Percentiles rank a stretch among this genome's conserved stretches.
Conservation (phyloP, 2,797 vertebrate species). For the Halcyon chelicuti region DNA sequence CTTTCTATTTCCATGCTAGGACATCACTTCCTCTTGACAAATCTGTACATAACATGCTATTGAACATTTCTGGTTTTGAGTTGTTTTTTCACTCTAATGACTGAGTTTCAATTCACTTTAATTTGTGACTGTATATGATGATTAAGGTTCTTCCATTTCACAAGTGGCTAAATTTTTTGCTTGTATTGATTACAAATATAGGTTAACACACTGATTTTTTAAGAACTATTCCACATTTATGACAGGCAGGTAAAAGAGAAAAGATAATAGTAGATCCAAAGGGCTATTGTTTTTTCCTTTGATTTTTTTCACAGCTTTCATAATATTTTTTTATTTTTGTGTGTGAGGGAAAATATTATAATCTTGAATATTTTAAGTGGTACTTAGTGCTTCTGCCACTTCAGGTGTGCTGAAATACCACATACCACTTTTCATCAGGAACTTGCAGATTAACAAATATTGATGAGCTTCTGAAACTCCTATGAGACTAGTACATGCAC, state of each 20-base stretch:
- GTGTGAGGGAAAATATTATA: slow-evolving; percentile 46
- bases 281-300: not conserved
- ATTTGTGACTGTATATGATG: not conserved
- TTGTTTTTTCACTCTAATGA: not conserved
- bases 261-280: not conserved
- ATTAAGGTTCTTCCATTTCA: not conserved
- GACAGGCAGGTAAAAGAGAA: not conserved
- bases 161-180: not conserved
- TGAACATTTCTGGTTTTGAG: not conserved
- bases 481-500: not conserved
- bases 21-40: not conserved
- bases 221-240: not conserved
- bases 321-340: slow-evolving; percentile 45
- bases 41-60: not conserved
- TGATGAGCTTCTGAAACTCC: slow-evolving; percentile 55
- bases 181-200: not conserved
- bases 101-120: not conserved
- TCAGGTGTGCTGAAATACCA: slow-evolving; percentile 50
- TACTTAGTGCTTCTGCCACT: slow-evolving; percentile 37
- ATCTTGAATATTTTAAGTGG: slow-evolving; percentile 49
- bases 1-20: not conserved
- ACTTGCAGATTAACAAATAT: slow-evolving; percentile 59
- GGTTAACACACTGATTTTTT: not conserved
- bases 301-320: not conserved
- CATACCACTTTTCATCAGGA: slow-evolving; percentile 57